These are phyloP conservation scores for Brevimyrus niger DNA, from an alignment of 2,113 vertebrate genomes.

Conservation along the genomic window DNA sequence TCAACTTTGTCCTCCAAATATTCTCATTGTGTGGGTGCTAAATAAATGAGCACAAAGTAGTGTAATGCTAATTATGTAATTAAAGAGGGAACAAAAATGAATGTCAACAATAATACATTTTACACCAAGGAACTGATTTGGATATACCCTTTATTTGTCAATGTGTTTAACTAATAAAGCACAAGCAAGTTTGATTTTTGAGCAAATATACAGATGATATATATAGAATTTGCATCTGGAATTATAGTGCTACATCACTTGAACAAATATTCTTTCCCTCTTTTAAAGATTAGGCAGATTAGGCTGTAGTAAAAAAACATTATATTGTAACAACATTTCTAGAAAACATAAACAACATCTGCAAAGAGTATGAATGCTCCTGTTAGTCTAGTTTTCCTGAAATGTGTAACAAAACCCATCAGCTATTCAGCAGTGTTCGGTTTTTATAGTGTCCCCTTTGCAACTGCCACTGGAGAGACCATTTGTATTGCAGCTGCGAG, in stretches of 20 bases:
- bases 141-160: not conserved
- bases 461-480: conserved; percentile 48
- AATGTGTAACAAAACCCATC: not conserved
- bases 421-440: conserved; percentile 49
- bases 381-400: not conserved
- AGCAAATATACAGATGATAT: not conserved
- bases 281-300: not conserved
- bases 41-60: not conserved
- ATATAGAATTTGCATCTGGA: not conserved
- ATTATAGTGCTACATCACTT: not conserved
- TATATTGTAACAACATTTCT: not conserved
- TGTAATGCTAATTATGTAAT: not conserved
- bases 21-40: not conserved
- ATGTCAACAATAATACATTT: not conserved
- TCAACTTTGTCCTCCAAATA: not conserved
- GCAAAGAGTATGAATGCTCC: not conserved
- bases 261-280: not conserved
- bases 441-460: conserved; percentile 48
- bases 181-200: not conserved
- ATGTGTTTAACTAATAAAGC: not conserved
- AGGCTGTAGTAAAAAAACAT: not conserved
- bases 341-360: not conserved
- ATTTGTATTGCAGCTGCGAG: conserved; percentile 53
- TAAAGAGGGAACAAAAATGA: not conserved
- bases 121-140: not conserved